A percentile compares a stretch with the other conserved stretches of the same genome.
Conservation (phyloP, 1,140 invertebrate species). For the Caenorhabditis remanei region DNA sequence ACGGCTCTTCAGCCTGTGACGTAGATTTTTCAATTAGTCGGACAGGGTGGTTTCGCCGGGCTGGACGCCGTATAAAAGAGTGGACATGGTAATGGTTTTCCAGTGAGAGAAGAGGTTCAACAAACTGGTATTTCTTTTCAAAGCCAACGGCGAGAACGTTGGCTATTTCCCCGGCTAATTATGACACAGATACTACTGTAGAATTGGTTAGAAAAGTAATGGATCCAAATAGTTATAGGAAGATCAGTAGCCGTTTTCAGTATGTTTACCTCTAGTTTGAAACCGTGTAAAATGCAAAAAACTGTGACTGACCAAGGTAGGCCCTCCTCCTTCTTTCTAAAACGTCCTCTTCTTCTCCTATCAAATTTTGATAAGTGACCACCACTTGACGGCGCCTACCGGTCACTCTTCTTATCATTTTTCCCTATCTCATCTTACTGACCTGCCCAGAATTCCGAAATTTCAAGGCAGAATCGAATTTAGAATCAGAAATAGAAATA, state of each 20-base stretch:
- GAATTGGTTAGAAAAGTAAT: constrained; percentile 4
- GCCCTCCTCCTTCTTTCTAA: constrained; percentile 13
- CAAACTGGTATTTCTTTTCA: constrained; percentile 45
- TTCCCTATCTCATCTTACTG: constrained; percentile 15
- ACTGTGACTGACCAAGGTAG: constrained; percentile 5
- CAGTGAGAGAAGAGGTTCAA: constrained; percentile 3
- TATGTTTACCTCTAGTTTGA: constrained; percentile 32
- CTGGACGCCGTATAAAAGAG: constrained; percentile 55
- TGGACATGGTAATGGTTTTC: constrained; percentile 54
- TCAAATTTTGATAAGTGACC: constrained; percentile 52
- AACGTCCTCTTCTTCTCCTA: constrained; percentile 40
- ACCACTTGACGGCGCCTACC: constrained; percentile 41
- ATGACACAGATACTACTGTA: constrained; percentile 7
- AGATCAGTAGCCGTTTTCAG: background rate
- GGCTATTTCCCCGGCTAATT: background rate
- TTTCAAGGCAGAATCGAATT: constrained; percentile 36
- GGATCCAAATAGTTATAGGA: constrained; percentile 10
- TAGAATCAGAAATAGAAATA: constrained; percentile 23
- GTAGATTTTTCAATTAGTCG: constrained; percentile 49
- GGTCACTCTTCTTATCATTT: constrained; percentile 49
- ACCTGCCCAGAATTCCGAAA: constrained; percentile 53
- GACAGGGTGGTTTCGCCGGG: background rate
- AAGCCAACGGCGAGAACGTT: background rate
- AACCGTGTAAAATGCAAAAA: constrained; percentile 31
- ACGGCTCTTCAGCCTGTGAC: constrained; percentile 48